Evolutionary conservation across 2,888 invertebrate species (phyloP).

Genomic region (Chloromyia formosa): DNA sequence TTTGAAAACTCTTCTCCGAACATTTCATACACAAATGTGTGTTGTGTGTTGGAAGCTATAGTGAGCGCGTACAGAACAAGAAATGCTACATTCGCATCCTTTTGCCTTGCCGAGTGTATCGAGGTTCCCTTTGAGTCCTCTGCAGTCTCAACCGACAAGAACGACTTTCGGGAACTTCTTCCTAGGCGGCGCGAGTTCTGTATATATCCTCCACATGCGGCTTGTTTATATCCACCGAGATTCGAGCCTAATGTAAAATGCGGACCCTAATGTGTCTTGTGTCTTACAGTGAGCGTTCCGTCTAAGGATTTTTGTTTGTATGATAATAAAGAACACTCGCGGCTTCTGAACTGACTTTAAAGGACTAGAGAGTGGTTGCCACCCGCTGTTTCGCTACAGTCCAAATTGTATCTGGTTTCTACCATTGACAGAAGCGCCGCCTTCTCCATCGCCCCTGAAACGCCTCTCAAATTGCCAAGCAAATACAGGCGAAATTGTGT

Average conservation of each 20-base stretch:
- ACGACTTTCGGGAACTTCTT: neutral
- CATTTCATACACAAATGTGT: neutral
- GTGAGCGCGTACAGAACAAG: too few relatives aligned
- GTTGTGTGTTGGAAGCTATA: too few relatives aligned
- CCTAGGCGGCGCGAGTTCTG: too few relatives aligned
- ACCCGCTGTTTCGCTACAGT: conserved; percentile 5
- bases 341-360: neutral
- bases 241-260: neutral
- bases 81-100: conserved; percentile 1
- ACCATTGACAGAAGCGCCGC: too few relatives aligned
- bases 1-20: conserved; percentile 6
- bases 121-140: neutral
- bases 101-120: neutral
- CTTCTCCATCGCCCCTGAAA: neutral
- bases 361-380: conserved; percentile 1
- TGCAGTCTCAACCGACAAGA: too few relatives aligned
- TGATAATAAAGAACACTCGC: conserved; percentile 25
- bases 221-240: neutral
- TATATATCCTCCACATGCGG: neutral
- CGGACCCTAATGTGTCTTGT: neutral
- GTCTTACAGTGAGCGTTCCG: neutral
- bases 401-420: conserved; percentile 7
- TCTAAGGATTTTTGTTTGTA: conserved; percentile 13
- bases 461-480: conserved; percentile 3
- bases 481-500: neutral